A percentile compares a stretch with the other conserved stretches of the same genome.
These are phyloP conservation scores for Gallinago paraguaiae DNA, from an alignment of 2,113 vertebrate species.

Conservation along the genomic window DNA sequence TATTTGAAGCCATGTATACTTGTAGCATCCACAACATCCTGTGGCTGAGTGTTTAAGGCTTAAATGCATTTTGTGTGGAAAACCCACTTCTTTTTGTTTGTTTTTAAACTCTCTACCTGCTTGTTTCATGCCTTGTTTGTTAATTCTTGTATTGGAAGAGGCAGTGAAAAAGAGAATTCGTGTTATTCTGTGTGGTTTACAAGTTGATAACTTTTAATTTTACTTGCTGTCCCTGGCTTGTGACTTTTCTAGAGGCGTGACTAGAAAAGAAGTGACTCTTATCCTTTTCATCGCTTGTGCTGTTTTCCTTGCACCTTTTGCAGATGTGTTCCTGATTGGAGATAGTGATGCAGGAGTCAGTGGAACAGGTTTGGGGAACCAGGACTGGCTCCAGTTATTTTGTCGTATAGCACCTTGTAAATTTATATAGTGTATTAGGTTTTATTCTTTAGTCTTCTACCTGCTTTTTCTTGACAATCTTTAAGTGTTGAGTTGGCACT, in stretches of 20 bases:
- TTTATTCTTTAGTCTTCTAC: neutral
- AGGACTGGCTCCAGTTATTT: neutral
- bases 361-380: neutral
- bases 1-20: neutral
- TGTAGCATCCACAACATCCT: slow-evolving; percentile 48
- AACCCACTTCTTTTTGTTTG: slow-evolving; percentile 12
- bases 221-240: neutral
- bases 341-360: neutral
- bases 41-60: neutral
- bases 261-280: neutral
- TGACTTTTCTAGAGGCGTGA: neutral
- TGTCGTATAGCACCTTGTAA: neutral
- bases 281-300: neutral
- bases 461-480: neutral
- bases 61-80: neutral
- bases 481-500: neutral
- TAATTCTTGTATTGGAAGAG: neutral
- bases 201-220: neutral
- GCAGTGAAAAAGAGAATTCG: neutral
- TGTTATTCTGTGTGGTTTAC: neutral
- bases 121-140: neutral
- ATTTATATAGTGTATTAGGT: neutral
- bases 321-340: neutral
- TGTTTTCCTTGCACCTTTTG: neutral
- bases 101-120: slow-evolving; percentile 15